Percentiles rank a stretch among this genome's conserved stretches.
Evolutionary conservation across 2,888 invertebrate genomes (phyloP).

Genomic region (Nesidiocoris tenuis): DNA sequence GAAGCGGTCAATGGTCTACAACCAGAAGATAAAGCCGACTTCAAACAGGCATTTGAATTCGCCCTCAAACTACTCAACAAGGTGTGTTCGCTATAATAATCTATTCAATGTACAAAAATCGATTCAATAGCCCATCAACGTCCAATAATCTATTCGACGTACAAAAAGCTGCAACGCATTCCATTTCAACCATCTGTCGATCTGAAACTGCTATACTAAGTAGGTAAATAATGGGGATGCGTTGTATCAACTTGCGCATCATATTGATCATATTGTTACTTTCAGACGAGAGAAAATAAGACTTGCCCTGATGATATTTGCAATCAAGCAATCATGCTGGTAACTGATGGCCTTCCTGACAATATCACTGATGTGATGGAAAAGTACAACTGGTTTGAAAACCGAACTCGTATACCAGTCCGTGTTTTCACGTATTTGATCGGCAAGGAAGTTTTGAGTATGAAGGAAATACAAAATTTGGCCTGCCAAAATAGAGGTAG

Average conservation of each 20-base stretch:
- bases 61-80: slow-evolving; percentile 79
- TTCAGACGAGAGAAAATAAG: slow-evolving; percentile 58
- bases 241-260: too few relatives aligned
- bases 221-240: too few relatives aligned
- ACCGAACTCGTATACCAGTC: slow-evolving; percentile 73
- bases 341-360: slow-evolving; percentile 91
- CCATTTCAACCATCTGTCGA: too few relatives aligned
- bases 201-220: too few relatives aligned
- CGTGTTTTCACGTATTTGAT: slow-evolving; percentile 94
- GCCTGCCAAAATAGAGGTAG: slow-evolving; percentile 89
- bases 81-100: slow-evolving; percentile 59
- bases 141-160: too few relatives aligned
- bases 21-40: slow-evolving; percentile 79
- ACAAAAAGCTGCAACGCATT: too few relatives aligned
- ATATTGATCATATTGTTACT: too few relatives aligned
- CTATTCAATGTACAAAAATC: too few relatives aligned
- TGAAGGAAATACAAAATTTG: slow-evolving; percentile 87
- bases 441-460: slow-evolving; percentile 89
- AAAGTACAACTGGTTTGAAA: slow-evolving; percentile 72
- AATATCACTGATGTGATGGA: slow-evolving; percentile 83
- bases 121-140: too few relatives aligned
- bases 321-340: slow-evolving; percentile 94
- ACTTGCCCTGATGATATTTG: slow-evolving; percentile 61
- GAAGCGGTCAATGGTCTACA: slow-evolving; percentile 66
- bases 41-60: slow-evolving; percentile 74